Evolutionary conservation across 2,113 vertebrate genomes (phyloP).

Genomic region (Prunella fulvescens): DNA sequence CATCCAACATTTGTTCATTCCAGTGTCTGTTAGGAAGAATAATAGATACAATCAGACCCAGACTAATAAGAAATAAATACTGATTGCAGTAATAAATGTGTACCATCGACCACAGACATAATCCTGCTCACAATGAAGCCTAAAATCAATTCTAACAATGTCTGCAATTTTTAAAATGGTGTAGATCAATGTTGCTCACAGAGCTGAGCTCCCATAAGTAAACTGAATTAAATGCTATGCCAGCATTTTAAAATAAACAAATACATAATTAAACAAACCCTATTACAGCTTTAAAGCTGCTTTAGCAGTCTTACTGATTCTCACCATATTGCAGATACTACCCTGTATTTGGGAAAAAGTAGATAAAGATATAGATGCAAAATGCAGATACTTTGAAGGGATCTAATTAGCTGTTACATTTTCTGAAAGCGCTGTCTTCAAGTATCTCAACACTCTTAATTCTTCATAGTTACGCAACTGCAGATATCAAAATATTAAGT

Average conservation of each 20-base stretch:
- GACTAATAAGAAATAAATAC: neutral
- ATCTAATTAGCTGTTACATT: neutral
- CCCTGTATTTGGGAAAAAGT: neutral
- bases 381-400: neutral
- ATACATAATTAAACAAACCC: neutral
- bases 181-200: neutral
- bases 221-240: neutral
- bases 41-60: neutral
- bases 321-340: neutral
- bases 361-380: neutral
- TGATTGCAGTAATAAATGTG: neutral
- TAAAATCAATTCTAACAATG: neutral
- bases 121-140: neutral
- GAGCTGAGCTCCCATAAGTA: neutral
- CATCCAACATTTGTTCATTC: constrained; percentile 78
- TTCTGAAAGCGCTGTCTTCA: neutral
- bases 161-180: neutral
- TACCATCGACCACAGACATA: neutral
- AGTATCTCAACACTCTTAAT: neutral
- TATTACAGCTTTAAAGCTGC: neutral
- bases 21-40: constrained; percentile 67
- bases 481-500: neutral
- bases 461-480: neutral
- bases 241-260: neutral
- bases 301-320: neutral